Evolutionary conservation across 2,888 invertebrate genomes (phyloP), one percentile per base, ranked within the genome.

Genomic region (Malthinus seriepunctatus): DNA sequence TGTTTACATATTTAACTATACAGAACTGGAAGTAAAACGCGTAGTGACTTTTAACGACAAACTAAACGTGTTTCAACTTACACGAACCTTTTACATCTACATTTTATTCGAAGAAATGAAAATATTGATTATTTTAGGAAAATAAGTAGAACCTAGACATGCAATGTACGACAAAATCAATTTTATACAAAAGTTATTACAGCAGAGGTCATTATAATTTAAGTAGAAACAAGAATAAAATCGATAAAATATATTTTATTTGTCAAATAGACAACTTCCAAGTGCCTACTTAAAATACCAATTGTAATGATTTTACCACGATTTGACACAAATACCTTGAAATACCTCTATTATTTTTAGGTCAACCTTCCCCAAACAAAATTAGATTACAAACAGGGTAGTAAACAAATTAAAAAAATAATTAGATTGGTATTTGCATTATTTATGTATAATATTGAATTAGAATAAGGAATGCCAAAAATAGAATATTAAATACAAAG

Each of bases 121-220:
- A 69, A 59, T 73, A 74, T 74, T 71, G 74, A 74, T 74, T 73
- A 69, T 72, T 74, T 70, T 63, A 46, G 64, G n/a, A 60, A 68
- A 71, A 72, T 63, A 68, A 65, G 50, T 65, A 62, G 65, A 64
- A 61, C 59, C 65, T 63, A 64, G 64, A 66, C 71, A 69, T 71
- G 72, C 70, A 69, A 70, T 60, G 62, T 51, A 62, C 56, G 51
- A 32, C 44, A 65, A 60, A 64, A 66, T 66, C 63, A 57, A 66
- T 64, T 56, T 12, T 33, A 45, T 33, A 39, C 49, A 51, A 59
- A 56, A 35, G 55, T 31, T 38, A 52, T 23, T 23, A 23, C 23
- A 37, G 10, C 42, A 37, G 10, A 45, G 51, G 51, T 60, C 56
- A 56, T 60, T 52, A 56, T 45, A 56, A 56, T 51, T 45, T 48